A percentile compares a stretch with the other conserved stretches of the same genome.
phyloP scores from a whole-genome alignment of 2,797 vertebrate genomes.

The Acropternis orthonyx region DNA sequence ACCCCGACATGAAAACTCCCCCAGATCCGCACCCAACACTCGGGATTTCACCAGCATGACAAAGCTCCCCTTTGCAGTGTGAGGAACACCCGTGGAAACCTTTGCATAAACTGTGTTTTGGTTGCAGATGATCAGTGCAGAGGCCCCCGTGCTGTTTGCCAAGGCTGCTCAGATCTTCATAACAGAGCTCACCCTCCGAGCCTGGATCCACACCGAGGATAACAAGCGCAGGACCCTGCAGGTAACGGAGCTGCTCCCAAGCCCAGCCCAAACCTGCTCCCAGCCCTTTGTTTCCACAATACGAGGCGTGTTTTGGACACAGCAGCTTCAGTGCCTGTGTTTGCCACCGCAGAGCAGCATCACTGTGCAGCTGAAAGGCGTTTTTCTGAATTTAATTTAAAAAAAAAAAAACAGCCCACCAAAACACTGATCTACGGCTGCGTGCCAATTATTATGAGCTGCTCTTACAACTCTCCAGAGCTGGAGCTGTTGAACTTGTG shows the following conservation, averaged over 20 bases:
- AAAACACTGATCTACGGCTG: neutral
- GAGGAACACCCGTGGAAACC: neutral
- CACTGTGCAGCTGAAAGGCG: neutral
- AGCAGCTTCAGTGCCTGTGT: neutral
- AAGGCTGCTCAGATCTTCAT: conserved; percentile 99
- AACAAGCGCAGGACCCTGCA: conserved; percentile 97
- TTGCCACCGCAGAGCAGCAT: neutral
- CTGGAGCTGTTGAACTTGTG: too few species aligned
- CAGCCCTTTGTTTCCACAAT: neutral
- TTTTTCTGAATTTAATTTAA: neutral
- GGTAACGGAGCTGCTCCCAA: conserved; percentile 3
- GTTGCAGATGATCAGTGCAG: conserved; percentile 96
- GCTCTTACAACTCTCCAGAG: too few species aligned
- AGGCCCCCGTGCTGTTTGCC: conserved; percentile 95
- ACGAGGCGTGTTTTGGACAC: neutral
- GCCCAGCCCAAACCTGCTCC: neutral
- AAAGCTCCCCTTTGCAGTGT: neutral
- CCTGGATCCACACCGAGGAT: conserved; percentile 99
- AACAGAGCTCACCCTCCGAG: conserved; percentile 93
- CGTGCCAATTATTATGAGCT: too few species aligned
- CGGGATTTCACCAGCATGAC: neutral
- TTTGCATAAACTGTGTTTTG: neutral
- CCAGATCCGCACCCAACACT: neutral
- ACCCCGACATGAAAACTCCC: neutral
- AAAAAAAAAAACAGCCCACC: neutral